Evolutionary conservation across 2,888 invertebrate genomes (phyloP).

Genomic region (Tupiocoris notatus): DNA sequence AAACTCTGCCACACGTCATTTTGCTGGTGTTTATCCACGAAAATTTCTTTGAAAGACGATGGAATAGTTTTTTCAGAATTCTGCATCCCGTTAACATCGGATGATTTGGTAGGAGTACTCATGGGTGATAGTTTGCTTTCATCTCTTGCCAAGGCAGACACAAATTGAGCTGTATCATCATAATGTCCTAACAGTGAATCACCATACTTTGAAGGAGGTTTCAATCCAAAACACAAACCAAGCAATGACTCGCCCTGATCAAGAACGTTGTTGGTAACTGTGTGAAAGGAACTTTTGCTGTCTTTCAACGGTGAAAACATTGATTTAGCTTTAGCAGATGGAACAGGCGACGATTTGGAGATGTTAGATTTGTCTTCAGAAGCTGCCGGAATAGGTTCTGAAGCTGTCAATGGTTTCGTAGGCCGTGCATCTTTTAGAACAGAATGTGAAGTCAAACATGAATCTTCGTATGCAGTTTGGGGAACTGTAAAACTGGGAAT

Average conservation of each 20-base stretch:
- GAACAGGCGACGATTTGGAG: background rate
- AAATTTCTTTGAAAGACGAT: constrained; percentile 27
- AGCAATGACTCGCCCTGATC: constrained; percentile 1
- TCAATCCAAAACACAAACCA: constrained; percentile 20
- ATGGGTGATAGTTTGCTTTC: constrained; percentile 45
- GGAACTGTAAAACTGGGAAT: constrained; percentile 6
- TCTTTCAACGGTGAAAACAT: constrained; percentile 25
- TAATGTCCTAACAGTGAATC: constrained; percentile 45
- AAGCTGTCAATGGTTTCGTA: background rate
- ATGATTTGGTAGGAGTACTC: constrained; percentile 42
- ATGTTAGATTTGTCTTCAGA: background rate
- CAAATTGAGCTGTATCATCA: constrained; percentile 47
- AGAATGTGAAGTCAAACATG: constrained; percentile 13
- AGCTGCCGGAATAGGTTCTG: background rate
- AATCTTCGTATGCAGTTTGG: constrained; percentile 41
- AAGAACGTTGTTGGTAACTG: background rate
- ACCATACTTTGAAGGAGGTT: constrained; percentile 23
- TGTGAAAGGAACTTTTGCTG: background rate
- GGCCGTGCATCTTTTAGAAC: background rate
- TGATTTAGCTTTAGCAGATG: background rate
- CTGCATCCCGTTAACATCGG: background rate
- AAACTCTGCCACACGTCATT: background rate
- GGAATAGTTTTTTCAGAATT: background rate
- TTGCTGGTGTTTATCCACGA: background rate
- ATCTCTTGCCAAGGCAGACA: constrained; percentile 45